Evolutionary conservation across 2,888 invertebrate genomes (phyloP), one percentile per base, ranked within the genome.

Genomic region (Rhimphoctona megacephalus): DNA sequence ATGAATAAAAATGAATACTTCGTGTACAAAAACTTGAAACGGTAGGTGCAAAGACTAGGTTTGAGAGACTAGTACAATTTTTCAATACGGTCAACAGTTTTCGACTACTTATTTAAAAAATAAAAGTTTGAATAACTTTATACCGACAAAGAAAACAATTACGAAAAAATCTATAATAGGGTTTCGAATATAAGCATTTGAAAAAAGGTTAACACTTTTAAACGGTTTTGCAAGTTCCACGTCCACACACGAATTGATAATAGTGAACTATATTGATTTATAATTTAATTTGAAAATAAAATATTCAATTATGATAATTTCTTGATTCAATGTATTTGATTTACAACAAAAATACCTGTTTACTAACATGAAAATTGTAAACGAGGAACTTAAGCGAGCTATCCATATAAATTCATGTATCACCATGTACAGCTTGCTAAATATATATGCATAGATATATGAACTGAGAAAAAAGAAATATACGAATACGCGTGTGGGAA

Each of bases 401-500:
- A 43, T 61, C 5, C 17, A 30, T 61, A 17, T 7, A 61, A 61
- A 61, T 30, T 25, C 61, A 30, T 61, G 61, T 61, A 30, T 30
- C 30, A 30, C 54, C 54, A 9, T 22, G 54, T 22, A 52, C 30
- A 5, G 61, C 30, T 61, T 17, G 30, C 30, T 57, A 9, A 57
- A 17, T 61, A 30, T 30, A 30, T 30, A 30, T 30, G 4, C 30
- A 30, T 17, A 25, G 39, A 49, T 19, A 19, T 19, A 49, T 46
- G 30, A 22, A 25, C 25, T 70, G n/a, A 52, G 43, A 67, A 52
- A 36, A 36, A 33, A 22, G 46, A 39, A 46, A 49, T 17, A 54
- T 43, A 52, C 8, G n/a, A 74, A 52, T 30, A 69, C 36, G 77
- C n/a, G 77, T 39, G 61, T 79, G 83, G 39, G 82, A 66, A 73